Conservation (phyloP, 92 coral and sea anemone genomes). For the Palythoa caribaeorum region DNA sequence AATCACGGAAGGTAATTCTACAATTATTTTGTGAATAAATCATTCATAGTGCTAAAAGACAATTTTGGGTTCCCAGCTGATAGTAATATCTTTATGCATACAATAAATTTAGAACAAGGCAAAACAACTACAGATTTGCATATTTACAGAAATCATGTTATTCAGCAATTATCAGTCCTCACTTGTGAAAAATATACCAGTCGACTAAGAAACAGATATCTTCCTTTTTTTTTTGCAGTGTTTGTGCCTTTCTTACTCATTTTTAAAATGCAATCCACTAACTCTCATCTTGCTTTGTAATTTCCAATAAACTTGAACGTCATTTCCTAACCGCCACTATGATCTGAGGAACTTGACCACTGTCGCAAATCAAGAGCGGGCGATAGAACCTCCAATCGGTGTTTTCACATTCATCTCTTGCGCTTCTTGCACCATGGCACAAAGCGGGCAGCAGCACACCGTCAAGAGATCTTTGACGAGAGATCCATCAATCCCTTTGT, state of each 20-base stretch:
- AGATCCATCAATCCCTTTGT: slow-evolving; percentile 87
- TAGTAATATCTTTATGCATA: too few relatives aligned
- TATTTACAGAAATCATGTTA: too few relatives aligned
- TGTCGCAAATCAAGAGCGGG: slow-evolving; percentile 60
- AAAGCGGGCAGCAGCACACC: slow-evolving; percentile 85
- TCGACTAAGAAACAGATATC: not conserved
- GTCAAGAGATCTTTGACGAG: slow-evolving; percentile 76
- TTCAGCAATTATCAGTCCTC: not conserved
- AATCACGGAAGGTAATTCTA: too few relatives aligned
- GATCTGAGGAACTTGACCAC: not conserved
- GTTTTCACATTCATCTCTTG: slow-evolving; percentile 95
- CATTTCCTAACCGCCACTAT: not conserved
- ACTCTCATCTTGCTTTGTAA: not conserved
- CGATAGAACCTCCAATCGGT: slow-evolving; percentile 93
- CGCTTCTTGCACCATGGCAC: slow-evolving; percentile 85
- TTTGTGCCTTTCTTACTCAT: not conserved
- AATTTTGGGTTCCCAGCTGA: too few relatives aligned
- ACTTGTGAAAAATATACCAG: not conserved
- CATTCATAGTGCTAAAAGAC: too few relatives aligned
- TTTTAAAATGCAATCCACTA: not conserved
- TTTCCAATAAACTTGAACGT: not conserved
- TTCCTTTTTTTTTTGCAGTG: not conserved
- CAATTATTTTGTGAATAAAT: too few relatives aligned
- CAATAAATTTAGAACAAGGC: too few relatives aligned
- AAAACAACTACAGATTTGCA: too few relatives aligned